phyloP scores from a whole-genome alignment of 1,140 invertebrate genomes.

The Drosophila biarmipes region DNA sequence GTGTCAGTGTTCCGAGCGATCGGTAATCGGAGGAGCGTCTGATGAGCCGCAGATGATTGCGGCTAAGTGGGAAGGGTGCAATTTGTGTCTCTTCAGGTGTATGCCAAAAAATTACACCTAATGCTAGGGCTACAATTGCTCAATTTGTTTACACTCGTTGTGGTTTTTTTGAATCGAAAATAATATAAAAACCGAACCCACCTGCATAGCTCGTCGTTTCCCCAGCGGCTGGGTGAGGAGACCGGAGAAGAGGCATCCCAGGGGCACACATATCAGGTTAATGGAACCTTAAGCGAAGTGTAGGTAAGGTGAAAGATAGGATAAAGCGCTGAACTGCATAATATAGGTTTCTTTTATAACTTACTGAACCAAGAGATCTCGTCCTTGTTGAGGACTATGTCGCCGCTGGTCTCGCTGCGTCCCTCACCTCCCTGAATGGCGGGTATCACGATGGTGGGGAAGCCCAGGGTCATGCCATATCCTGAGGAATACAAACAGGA shows the following conservation, averaged over 20 bases:
- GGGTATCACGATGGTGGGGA: conserved; percentile 91
- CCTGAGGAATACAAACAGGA: conserved; percentile 70
- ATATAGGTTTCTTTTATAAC: too few relatives aligned
- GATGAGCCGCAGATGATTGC: conserved; percentile 45
- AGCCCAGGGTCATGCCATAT: conserved; percentile 91
- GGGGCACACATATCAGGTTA: conserved; percentile 90
- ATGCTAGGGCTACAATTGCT: conserved; percentile 7
- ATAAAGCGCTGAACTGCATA: too few relatives aligned
- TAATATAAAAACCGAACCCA: conserved; percentile 64
- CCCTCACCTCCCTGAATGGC: conserved; percentile 86
- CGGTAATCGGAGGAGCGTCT: conserved; percentile 27
- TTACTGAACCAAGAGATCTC: conserved; percentile 92
- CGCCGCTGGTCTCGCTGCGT: conserved; percentile 83
- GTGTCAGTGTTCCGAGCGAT: conserved; percentile 58
- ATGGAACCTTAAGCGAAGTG: conserved; percentile 87
- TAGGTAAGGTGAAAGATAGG: background rate
- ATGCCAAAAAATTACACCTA: conserved; percentile 30
- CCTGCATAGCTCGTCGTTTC: conserved; percentile 89
- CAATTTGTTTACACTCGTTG: conserved; percentile 6
- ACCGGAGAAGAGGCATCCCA: conserved; percentile 91
- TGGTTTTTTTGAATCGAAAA: too few relatives aligned
- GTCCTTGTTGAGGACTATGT: conserved; percentile 86
- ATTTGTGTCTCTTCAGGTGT: conserved; percentile 14
- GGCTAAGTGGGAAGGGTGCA: conserved; percentile 26
- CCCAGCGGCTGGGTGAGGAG: conserved; percentile 89